Conservation (phyloP, 2,797 vertebrate species). For the Leptodactylus fallax region DNA sequence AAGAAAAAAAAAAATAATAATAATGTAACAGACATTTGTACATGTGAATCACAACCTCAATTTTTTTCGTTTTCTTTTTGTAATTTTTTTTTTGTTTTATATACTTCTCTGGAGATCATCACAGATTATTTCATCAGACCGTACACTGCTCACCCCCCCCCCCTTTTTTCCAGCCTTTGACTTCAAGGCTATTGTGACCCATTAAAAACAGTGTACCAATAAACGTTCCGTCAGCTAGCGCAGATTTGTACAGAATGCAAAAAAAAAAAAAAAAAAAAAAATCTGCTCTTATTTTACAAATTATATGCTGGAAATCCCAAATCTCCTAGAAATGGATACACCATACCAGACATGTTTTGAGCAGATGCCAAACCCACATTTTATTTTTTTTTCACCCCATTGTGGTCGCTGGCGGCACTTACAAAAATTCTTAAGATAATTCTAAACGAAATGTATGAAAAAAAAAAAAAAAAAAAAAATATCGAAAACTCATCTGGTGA, state of each 20-base stretch:
- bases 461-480: no score
- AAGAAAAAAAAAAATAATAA: neutral
- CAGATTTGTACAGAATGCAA: neutral
- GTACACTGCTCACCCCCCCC: neutral
- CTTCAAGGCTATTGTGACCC: constrained; percentile 19
- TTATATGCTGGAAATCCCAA: neutral
- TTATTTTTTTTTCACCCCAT: neutral
- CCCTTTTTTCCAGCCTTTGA: neutral
- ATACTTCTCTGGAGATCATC: neutral
- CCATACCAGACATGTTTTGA: neutral
- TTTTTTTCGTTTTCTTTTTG: neutral
- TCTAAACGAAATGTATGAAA: neutral
- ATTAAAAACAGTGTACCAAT: neutral
- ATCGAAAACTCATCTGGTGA: neutral
- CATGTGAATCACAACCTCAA: constrained; percentile 10
- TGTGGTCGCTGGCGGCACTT: constrained; percentile 16
- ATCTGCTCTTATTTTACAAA: neutral
- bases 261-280: neutral
- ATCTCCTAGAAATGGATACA: neutral
- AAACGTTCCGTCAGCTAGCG: constrained; percentile 21
- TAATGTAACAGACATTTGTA: constrained; percentile 44
- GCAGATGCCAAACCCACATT: neutral
- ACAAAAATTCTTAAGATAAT: neutral
- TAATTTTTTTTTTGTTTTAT: neutral
- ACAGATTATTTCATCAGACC: neutral